Conservation (phyloP, 2,888 invertebrate genomes). For the Cantharis rufa region DNA sequence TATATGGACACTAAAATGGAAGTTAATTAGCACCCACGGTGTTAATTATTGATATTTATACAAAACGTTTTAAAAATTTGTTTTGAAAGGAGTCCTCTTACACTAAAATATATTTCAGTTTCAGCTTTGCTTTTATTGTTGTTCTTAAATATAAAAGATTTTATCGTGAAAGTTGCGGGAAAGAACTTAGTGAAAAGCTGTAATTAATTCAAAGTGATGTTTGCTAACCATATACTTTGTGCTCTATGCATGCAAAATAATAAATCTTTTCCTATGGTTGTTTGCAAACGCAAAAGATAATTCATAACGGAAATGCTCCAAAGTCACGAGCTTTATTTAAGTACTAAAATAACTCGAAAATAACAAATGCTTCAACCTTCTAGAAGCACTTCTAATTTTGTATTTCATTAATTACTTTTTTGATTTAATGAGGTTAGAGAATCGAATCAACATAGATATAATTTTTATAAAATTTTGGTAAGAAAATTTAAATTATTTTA, state of each 20-base stretch:
- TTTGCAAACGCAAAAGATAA: conserved; percentile 27
- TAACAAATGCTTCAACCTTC: background rate
- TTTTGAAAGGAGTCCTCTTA: background rate
- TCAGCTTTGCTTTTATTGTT: background rate
- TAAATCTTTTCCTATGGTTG: conserved; percentile 26
- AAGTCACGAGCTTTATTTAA: conserved; percentile 26
- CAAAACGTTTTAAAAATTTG: conserved; percentile 3
- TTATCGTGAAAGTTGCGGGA: conserved; percentile 23
- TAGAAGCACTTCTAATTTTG: background rate
- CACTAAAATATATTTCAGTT: conserved; percentile 10
- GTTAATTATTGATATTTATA: conserved; percentile 23
- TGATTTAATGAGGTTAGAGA: background rate
- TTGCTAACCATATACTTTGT: conserved; percentile 27
- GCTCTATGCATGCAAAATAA: conserved; percentile 24
- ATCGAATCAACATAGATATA: too few relatives aligned
- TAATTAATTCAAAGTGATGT: conserved; percentile 30
- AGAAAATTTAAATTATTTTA: too few relatives aligned
- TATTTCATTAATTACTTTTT: background rate
- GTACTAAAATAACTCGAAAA: conserved; percentile 18
- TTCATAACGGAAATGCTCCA: conserved; percentile 27
- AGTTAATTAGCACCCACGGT: conserved; percentile 33
- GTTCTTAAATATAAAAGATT: conserved; percentile 20
- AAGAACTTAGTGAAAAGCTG: conserved; percentile 23
- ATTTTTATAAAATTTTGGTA: too few relatives aligned
- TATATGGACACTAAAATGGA: conserved; percentile 23